Conservation (phyloP, 2,888 invertebrate genomes). For the Agrenia bidenticulata region DNA sequence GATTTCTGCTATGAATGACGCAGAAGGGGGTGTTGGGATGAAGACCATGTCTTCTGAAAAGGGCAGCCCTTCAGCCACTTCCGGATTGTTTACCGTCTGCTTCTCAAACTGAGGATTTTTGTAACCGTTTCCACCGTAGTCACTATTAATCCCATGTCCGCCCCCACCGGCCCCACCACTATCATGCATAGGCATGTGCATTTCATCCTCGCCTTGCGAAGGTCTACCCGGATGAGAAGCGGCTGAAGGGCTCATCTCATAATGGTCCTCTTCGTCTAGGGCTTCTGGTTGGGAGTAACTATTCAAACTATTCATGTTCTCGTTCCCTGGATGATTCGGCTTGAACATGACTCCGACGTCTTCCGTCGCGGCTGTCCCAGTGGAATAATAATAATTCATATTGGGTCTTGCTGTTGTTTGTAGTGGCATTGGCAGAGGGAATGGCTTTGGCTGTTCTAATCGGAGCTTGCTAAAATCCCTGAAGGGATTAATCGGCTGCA, state of each 20-base stretch:
- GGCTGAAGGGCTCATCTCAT: not conserved
- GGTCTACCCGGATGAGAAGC: too few relatives aligned
- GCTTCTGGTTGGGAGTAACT: not conserved
- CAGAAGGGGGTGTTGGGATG: not conserved
- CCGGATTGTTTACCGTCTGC: not conserved
- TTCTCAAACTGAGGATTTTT: not conserved
- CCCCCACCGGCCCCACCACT: not conserved
- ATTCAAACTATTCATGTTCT: constrained; percentile 1
- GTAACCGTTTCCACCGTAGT: not conserved
- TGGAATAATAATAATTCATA: not conserved
- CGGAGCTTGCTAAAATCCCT: constrained; percentile 17
- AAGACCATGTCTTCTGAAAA: constrained; percentile 10
- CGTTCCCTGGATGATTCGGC: not conserved
- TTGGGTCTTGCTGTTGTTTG: not conserved
- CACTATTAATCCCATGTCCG: not conserved
- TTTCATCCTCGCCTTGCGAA: not conserved
- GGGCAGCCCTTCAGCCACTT: not conserved
- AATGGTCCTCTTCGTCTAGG: not conserved
- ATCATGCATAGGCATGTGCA: not conserved
- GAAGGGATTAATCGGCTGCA: not conserved
- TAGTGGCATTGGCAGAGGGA: not conserved
- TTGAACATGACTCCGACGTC: constrained; percentile 8
- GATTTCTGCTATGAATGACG: not conserved
- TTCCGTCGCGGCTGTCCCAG: not conserved
- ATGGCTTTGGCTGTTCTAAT: not conserved